Evolutionary conservation across 2,113 vertebrate genomes (phyloP).

Genomic region (Mionectes macconnelli): DNA sequence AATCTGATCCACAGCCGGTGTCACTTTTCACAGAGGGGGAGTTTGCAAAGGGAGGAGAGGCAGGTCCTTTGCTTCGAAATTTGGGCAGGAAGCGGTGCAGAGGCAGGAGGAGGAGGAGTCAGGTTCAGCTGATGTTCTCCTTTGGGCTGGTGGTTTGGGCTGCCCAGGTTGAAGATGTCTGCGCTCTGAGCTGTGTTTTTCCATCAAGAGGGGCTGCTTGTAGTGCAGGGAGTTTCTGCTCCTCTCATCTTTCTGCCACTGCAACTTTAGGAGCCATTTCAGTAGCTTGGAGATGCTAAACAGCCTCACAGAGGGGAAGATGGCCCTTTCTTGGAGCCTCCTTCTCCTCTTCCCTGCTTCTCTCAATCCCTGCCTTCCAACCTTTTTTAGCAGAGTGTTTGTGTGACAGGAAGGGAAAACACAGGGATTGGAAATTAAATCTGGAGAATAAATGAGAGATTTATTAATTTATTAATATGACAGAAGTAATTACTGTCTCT

Average conservation of each 20-base stretch:
- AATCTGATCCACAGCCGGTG: not conserved
- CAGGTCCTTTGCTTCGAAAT: not conserved
- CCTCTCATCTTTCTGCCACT: slow-evolving; percentile 61
- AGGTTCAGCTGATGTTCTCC: not conserved
- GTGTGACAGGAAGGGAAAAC: slow-evolving; percentile 36
- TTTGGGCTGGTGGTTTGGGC: not conserved
- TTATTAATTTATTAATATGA: slow-evolving; percentile 70
- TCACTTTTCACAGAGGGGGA: not conserved
- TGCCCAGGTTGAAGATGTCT: not conserved
- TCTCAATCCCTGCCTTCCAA: not conserved
- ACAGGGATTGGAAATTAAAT: slow-evolving; percentile 58
- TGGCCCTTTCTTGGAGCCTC: not conserved
- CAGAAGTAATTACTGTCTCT: slow-evolving; percentile 69
- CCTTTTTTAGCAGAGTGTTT: not conserved
- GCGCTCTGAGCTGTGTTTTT: not conserved
- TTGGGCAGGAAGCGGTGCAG: not conserved
- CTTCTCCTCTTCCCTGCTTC: not conserved
- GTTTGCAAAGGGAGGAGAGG: not conserved
- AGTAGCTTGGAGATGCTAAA: not conserved
- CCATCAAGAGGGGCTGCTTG: not conserved
- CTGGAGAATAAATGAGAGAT: slow-evolving; percentile 52
- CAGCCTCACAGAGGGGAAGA: not conserved
- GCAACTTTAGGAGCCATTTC: slow-evolving; percentile 42
- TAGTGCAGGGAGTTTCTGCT: slow-evolving; percentile 11
- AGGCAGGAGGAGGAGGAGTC: not conserved